These are phyloP conservation scores for Babyrousa celebensis DNA, from an alignment of 2,797 vertebrate genomes.

Conservation along the genomic window DNA sequence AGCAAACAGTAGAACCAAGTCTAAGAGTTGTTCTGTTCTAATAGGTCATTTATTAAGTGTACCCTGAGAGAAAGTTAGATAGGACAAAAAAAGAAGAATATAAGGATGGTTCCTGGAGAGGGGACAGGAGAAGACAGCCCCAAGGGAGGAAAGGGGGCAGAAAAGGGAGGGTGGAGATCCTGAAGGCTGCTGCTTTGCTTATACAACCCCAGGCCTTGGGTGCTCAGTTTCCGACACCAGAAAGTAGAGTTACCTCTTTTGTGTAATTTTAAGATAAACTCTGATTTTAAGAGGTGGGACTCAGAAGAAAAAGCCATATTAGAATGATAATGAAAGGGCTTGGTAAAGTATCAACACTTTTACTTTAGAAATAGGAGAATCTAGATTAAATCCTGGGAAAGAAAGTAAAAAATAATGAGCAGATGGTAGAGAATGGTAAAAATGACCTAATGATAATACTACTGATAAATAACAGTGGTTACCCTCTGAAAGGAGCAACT, in stretches of 20 bases:
- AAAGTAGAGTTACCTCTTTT: no score
- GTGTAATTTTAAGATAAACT: neutral
- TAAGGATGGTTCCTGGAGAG: neutral
- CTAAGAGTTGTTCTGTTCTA: neutral
- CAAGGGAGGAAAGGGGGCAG: neutral
- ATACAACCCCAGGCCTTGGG: no score
- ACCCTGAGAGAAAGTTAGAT: neutral
- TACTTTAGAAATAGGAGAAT: neutral
- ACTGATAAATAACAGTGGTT: conserved; percentile 23
- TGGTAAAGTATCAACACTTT: neutral
- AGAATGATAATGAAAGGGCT: neutral
- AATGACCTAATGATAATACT: neutral
- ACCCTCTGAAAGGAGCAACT: neutral
- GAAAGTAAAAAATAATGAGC: neutral
- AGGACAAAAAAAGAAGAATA: neutral
- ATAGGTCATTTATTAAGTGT: neutral
- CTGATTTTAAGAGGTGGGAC: neutral
- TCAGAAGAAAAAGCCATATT: neutral
- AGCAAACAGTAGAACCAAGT: conserved; percentile 29
- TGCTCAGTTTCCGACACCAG: neutral
- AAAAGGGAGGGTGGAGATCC: no score
- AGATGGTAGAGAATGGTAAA: conserved; percentile 8
- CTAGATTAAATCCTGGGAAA: conserved; percentile 16
- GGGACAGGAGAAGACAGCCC: neutral
- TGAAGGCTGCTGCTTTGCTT: neutral